phyloP scores from a whole-genome alignment of 1,140 invertebrate species.

The Parasteatoda tepidariorum region DNA sequence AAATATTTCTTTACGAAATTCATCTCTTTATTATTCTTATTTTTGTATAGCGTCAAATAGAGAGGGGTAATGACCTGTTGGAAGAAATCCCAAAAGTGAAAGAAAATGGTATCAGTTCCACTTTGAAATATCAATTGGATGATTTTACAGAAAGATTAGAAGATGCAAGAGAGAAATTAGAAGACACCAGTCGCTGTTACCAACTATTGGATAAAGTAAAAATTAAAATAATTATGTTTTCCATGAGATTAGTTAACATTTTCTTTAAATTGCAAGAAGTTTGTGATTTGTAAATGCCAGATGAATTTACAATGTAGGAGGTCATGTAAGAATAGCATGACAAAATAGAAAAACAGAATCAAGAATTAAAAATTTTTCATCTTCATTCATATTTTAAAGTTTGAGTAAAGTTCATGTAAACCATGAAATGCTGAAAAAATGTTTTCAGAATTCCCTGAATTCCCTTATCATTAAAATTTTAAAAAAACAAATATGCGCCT shows the following conservation, averaged over 20 bases:
- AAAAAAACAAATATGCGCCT: no score
- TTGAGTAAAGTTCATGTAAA: no score
- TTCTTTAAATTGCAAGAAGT: neutral
- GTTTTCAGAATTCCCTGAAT: no score
- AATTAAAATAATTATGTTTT: neutral
- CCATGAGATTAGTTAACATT: neutral
- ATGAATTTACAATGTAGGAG: neutral
- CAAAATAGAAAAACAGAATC: neutral
- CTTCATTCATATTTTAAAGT: no score
- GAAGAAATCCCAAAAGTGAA: conserved; percentile 75
- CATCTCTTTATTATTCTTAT: no score
- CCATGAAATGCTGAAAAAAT: no score
- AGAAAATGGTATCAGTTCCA: conserved; percentile 68
- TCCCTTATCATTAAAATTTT: no score
- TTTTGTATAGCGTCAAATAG: conserved; percentile 79
- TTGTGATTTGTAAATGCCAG: neutral
- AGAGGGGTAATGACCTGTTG: conserved; percentile 82
- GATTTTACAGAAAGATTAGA: conserved; percentile 80
- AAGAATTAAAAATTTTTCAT: neutral
- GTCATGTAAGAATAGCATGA: neutral
- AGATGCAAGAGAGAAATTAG: conserved; percentile 80
- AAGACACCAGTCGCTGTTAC: conserved; percentile 81
- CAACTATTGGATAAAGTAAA: conserved; percentile 77
- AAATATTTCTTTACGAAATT: no score
- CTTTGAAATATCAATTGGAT: conserved; percentile 78